Conservation (phyloP, 2,888 invertebrate species). For the Prenolepis imparis region DNA sequence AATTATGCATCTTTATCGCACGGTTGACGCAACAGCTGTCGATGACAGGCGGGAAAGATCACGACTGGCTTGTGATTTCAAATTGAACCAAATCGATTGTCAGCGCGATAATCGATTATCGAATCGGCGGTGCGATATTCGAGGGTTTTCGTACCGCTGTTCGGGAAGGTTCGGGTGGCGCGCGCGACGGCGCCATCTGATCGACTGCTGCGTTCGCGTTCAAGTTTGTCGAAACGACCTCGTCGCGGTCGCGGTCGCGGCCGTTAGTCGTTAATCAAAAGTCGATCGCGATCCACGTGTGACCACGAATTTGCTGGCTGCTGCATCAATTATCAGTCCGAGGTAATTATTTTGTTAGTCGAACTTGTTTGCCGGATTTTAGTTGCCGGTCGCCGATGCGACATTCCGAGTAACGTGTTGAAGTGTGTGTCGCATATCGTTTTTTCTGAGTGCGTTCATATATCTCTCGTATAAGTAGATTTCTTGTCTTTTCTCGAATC, state of each 20-base stretch:
- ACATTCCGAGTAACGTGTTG: too few relatives aligned
- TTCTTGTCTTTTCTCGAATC: not conserved
- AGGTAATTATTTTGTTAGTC: not conserved
- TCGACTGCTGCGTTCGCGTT: conserved; percentile 66
- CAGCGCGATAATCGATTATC: conserved; percentile 1
- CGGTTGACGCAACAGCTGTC: not conserved
- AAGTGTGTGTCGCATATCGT: not conserved
- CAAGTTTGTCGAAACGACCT: conserved; percentile 70
- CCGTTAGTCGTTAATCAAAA: conserved; percentile 72
- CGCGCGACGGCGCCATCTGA: conserved; percentile 59
- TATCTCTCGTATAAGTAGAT: conserved; percentile 13
- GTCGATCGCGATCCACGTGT: conserved; percentile 27
- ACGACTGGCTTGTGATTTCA: not conserved
- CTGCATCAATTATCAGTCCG: not conserved
- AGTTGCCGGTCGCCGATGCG: not conserved
- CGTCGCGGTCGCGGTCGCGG: conserved; percentile 15
- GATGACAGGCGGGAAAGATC: conserved; percentile 1
- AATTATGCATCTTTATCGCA: not conserved
- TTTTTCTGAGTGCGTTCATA: not conserved
- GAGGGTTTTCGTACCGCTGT: conserved; percentile 48
- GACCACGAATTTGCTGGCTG: conserved; percentile 13
- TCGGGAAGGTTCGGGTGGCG: conserved; percentile 52
- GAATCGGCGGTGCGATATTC: not conserved
- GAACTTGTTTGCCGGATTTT: too few relatives aligned
- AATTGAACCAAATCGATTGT: conserved; percentile 38